Conservation (phyloP, 1,140 invertebrate genomes). For the Ruditapes philippinarum region DNA sequence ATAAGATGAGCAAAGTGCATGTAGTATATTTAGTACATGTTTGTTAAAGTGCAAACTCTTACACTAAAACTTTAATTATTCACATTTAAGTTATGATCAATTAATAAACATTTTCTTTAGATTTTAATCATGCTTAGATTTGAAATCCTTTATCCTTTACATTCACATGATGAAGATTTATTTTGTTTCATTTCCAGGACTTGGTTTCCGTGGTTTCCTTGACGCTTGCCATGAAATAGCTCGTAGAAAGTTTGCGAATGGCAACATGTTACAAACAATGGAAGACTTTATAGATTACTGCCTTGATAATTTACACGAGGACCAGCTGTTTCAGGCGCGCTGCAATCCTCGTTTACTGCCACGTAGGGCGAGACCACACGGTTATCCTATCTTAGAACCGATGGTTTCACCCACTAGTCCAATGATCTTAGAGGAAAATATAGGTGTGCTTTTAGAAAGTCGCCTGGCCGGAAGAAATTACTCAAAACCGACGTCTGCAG, state of each 20-base stretch:
- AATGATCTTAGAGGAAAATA: not conserved
- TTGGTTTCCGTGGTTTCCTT: slow-evolving; percentile 81
- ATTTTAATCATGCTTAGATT: too few species aligned
- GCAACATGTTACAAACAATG: slow-evolving; percentile 67
- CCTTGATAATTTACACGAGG: slow-evolving; percentile 68
- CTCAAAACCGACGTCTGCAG: slow-evolving; percentile 16
- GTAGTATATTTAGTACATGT: too few species aligned
- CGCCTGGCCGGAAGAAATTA: not conserved
- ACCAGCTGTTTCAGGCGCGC: slow-evolving; percentile 24
- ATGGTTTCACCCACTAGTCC: not conserved
- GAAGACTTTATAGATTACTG: slow-evolving; percentile 76
- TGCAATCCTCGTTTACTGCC: slow-evolving; percentile 34
- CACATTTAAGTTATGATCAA: too few species aligned
- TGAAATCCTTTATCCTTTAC: too few species aligned
- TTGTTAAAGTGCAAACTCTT: too few species aligned
- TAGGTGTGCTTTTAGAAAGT: slow-evolving; percentile 15
- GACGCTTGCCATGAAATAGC: slow-evolving; percentile 80
- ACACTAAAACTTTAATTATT: too few species aligned
- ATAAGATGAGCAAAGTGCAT: too few species aligned
- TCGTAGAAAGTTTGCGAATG: slow-evolving; percentile 70
- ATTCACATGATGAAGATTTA: too few species aligned
- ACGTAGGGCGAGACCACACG: slow-evolving; percentile 21
- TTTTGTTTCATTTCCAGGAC: slow-evolving; percentile 69
- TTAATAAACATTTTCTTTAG: too few species aligned
- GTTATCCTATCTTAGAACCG: slow-evolving; percentile 11